Percentiles rank a stretch among this genome's conserved stretches.
These are phyloP conservation scores for Arvicanthis niloticus DNA, from an alignment of 2,113 vertebrate species.

Conservation along the genomic window DNA sequence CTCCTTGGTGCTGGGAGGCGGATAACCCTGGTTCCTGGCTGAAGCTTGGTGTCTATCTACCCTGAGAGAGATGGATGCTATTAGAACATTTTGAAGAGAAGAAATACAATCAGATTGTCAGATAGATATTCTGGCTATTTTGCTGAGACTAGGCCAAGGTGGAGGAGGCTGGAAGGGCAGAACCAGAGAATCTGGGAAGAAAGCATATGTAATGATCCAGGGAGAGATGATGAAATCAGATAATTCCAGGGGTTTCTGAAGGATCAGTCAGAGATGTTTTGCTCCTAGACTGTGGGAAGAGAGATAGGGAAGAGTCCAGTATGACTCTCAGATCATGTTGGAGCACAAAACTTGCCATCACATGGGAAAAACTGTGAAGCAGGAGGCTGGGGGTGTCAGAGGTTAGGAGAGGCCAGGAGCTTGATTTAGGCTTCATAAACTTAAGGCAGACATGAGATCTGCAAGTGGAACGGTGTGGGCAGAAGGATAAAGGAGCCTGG, in stretches of 20 bases:
- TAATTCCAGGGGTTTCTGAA: neutral
- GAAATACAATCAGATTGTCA: neutral
- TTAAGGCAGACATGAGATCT: neutral
- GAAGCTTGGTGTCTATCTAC: neutral
- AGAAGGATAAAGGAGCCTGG: neutral
- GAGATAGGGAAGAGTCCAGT: neutral
- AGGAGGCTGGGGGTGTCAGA: neutral
- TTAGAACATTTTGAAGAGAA: neutral
- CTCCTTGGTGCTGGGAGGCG: accelerated
- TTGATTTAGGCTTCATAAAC: neutral
- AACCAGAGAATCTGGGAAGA: neutral
- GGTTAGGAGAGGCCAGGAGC: neutral
- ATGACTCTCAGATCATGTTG: neutral
- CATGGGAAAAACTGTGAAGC: neutral
- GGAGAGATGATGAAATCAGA: neutral
- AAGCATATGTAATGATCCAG: neutral
- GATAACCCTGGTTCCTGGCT: neutral
- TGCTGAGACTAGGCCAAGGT: neutral
- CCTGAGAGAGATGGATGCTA: neutral
- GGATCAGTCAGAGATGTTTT: neutral
- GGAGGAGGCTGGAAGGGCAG: neutral
- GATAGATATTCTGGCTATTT: neutral
- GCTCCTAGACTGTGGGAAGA: neutral
- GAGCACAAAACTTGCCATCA: neutral
- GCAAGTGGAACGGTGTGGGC: neutral